A percentile compares a stretch with the other conserved stretches of the same genome.
Evolutionary conservation across 2,888 invertebrate genomes (phyloP).

Genomic region (Drosophila mercatorum): DNA sequence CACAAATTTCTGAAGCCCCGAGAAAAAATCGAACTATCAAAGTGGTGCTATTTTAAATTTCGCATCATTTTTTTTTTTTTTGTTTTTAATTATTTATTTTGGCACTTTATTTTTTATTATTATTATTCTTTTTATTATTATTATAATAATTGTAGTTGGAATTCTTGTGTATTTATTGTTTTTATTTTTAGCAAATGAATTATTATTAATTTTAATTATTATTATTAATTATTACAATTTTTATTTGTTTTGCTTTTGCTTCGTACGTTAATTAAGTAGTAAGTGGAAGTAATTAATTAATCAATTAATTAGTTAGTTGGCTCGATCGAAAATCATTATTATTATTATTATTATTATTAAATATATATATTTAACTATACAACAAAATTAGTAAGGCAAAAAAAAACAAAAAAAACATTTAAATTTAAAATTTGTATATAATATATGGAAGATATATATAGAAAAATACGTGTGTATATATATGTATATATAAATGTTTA

Average conservation of each 20-base stretch:
- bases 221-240: slow-evolving; percentile 18
- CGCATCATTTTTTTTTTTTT: neutral
- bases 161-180: slow-evolving; percentile 39
- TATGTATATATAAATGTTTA: slow-evolving; percentile 18
- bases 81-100: slow-evolving; percentile 64
- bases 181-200: slow-evolving; percentile 51
- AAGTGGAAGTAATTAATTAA: slow-evolving; percentile 53
- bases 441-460: slow-evolving; percentile 26
- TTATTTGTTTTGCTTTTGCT: neutral
- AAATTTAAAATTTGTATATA: slow-evolving; percentile 29
- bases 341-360: slow-evolving; percentile 2
- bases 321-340: slow-evolving; percentile 21
- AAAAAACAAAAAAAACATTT: slow-evolving; percentile 56
- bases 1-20: neutral
- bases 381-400: slow-evolving; percentile 64
- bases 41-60: neutral
- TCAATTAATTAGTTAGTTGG: slow-evolving; percentile 62
- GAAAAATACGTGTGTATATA: slow-evolving; percentile 14
- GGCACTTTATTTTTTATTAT: slow-evolving; percentile 68
- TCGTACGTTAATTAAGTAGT: slow-evolving; percentile 40
- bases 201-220: slow-evolving; percentile 47
- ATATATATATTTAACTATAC: slow-evolving; percentile 61
- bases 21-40: neutral
- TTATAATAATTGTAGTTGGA: slow-evolving; percentile 51
- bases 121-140: slow-evolving; percentile 29